Base-by-base conservation (phyloP, 2,797 vertebrate species). In the Tangara arthus region DNA sequence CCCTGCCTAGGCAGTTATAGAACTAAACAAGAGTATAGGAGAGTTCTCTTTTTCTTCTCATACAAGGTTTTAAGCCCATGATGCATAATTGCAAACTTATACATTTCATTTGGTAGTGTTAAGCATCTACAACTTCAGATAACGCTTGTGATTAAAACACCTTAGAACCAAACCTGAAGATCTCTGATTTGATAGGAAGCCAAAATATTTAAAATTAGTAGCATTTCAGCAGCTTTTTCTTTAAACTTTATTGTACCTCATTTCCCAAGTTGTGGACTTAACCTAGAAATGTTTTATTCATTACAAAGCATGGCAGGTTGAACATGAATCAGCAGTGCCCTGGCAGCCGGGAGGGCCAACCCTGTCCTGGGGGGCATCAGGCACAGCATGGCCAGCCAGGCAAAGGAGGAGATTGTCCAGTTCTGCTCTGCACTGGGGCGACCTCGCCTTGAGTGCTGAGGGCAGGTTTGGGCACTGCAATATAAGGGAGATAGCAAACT, bases 351-450 rank as follows among this genome's bases (percentile, higher is more conserved):
- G 52, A 65, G 44, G 22, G 15, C 34, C n/a, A 71, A 0, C 2
- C 3, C 0, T 35, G 24, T 39, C 57, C 50, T 65, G 34, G n/a
- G 20, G 11, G 0, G 3, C 37, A 64, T 46, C 71, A 64, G 44
- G 57, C 4, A 46, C 8, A 46, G 30, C 15, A 10, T 46, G 0
- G 0, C 20, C 68, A 64, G 28, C 21, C 0, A 0, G n/a, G 22
- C 21, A 11, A 57, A 21, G 44, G 17, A 46, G 24, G 37, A 4
- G 37, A 52, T 46, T 65, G 18, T 65, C 4, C 22, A 0, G 0
- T 7, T 41, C 18, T 78, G 15, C 15, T 32, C 24, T 59, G n/a
- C 1, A 0, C n/a, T 57, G 72, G 44, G 4, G 17, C 0, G 0
- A 12, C n/a, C 57, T 77, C 57, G 27, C 17, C 9, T 50, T 0